Conservation (phyloP, 2,888 invertebrate species). For the Sinelater perroti region DNA sequence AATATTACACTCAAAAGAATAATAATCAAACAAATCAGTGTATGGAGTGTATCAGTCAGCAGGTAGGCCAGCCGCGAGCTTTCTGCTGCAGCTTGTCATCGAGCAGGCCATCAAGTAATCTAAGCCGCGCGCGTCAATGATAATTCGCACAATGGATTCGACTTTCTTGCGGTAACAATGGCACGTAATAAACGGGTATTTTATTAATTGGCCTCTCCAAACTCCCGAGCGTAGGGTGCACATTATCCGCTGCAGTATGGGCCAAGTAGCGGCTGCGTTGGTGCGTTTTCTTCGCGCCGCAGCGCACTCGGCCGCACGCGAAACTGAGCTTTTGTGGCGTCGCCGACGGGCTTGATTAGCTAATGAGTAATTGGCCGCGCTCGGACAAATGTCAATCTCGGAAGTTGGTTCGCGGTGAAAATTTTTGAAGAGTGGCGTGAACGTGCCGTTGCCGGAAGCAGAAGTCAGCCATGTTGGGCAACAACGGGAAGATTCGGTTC, state of each 20-base stretch:
- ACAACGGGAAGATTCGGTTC: slow-evolving; percentile 19
- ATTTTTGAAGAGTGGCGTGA: too few species aligned
- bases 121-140: slow-evolving; percentile 11
- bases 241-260: slow-evolving; percentile 37
- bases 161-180: slow-evolving; percentile 29
- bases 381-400: too few species aligned
- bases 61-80: too few species aligned
- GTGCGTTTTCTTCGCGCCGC: slow-evolving; percentile 11
- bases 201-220: slow-evolving; percentile 44
- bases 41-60: too few species aligned
- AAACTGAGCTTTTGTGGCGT: too few species aligned
- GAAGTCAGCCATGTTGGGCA: slow-evolving; percentile 10
- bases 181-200: slow-evolving; percentile 41
- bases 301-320: slow-evolving; percentile 9
- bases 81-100: too few species aligned
- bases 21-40: too few species aligned
- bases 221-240: slow-evolving; percentile 44
- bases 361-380: too few species aligned
- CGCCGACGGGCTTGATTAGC: too few species aligned
- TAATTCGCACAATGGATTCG: slow-evolving; percentile 25
- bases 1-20: too few species aligned
- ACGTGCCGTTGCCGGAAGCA: too few species aligned
- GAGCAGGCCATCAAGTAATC: not conserved
- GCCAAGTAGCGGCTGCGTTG: slow-evolving; percentile 24
- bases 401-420: too few species aligned